A percentile compares a stretch with the other conserved stretches of the same genome.
Evolutionary conservation across 2,113 vertebrate genomes (phyloP).

Genomic region (Scortum barcoo): DNA sequence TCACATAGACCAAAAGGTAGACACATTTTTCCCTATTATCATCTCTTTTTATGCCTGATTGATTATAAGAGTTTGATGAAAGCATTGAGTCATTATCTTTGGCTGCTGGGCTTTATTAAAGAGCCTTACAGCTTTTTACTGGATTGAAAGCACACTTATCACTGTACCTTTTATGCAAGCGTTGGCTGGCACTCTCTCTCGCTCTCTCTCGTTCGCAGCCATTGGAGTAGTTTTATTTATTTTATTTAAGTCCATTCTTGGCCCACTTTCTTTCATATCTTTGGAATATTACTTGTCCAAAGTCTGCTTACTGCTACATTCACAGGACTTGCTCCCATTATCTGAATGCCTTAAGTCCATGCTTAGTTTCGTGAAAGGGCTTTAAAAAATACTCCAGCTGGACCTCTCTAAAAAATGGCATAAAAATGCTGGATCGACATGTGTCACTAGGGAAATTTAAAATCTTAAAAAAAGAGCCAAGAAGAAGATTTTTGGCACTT

Average conservation of each 20-base stretch:
- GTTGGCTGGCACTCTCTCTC: neutral
- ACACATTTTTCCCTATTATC: neutral
- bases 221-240: conserved; percentile 10
- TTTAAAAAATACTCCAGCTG: conserved; percentile 5
- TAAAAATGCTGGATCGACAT: neutral
- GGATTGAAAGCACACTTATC: conserved; percentile 44
- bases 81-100: conserved; percentile 45
- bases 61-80: conserved; percentile 32
- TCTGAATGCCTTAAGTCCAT: conserved; percentile 19
- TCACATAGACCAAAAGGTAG: neutral
- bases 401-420: neutral
- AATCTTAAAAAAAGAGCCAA: neutral
- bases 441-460: conserved; percentile 12
- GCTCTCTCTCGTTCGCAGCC: neutral
- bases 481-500: neutral
- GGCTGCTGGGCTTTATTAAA: conserved; percentile 27
- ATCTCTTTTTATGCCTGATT: conserved; percentile 24
- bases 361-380: neutral
- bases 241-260: conserved; percentile 3
- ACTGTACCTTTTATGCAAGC: conserved; percentile 35
- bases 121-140: conserved; percentile 26
- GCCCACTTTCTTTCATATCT: conserved; percentile 24
- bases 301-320: conserved; percentile 14
- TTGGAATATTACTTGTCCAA: conserved; percentile 13
- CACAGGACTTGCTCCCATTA: conserved; percentile 7